Percentiles rank a stretch among this genome's conserved stretches.
Evolutionary conservation across 2,888 invertebrate species (phyloP).

Genomic region (Trachelus stipa): DNA sequence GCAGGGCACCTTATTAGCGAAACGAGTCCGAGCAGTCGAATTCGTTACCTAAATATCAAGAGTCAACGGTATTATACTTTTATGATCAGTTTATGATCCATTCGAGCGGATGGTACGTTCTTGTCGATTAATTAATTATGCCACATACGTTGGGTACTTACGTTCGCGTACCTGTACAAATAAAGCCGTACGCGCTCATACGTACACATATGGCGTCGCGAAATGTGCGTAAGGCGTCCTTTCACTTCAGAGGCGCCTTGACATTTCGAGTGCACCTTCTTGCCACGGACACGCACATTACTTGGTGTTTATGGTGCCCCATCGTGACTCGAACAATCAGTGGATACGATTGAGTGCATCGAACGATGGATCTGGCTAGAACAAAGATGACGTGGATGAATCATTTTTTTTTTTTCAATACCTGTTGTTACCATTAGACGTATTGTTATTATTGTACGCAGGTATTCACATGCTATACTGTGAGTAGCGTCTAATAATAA

Average conservation of each 20-base stretch:
- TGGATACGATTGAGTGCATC: neutral
- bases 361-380: neutral
- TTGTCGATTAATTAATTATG: neutral
- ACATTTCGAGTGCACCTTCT: slow-evolving; percentile 35
- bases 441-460: neutral
- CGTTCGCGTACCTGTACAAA: neutral
- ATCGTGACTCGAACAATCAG: neutral
- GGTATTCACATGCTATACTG: too few relatives aligned
- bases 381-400: neutral
- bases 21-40: neutral
- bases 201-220: neutral
- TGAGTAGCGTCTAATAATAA: neutral
- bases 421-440: neutral
- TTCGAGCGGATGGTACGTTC: neutral
- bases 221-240: slow-evolving; percentile 29
- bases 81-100: neutral
- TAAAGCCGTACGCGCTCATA: neutral
- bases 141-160: neutral
- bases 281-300: neutral
- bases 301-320: neutral
- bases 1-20: neutral
- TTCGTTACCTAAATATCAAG: neutral
- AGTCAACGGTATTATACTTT: neutral
- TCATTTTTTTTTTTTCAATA: neutral
- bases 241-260: slow-evolving; percentile 43